Base-by-base conservation (phyloP, 1,140 invertebrate genomes). In the Spodoptera frugiperda region DNA sequence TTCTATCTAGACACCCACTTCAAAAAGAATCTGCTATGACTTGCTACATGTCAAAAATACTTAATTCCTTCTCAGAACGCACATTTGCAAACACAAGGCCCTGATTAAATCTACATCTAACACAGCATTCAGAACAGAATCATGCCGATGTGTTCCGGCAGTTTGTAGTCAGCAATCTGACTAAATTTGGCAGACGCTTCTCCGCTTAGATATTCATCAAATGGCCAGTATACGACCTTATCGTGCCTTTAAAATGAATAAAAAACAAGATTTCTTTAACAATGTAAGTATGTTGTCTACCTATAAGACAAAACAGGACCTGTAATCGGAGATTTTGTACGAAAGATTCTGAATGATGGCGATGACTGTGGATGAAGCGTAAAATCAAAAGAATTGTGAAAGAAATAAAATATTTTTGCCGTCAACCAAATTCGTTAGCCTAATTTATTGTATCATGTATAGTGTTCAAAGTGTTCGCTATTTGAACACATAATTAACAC, bases 31-130 rank as follows among this genome's bases (percentile, higher is more conserved):
- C 30, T 39, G 14, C 15, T 5, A 25, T 25, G 25, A 25, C 25
- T 19, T 15, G 9, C 17, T 19, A 49, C 19, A 48, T n/a, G 14
- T 2, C 19, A 21, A 49, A 63, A 21, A 48, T 46, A 21, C 15
- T 3, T 21, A n/a, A 57, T 72, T 14, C 44, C 53, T 72, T 72
- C 68, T 44, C 17, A 57, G 68, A 72, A 72, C 33, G n/a, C 17
- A 72, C 53, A 72, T 55, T 57, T 39, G 33, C 33, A 39, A 14
- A 57, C 25, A 25, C 39, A 14, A 72, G 17, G 14, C 51, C 51
- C 53, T 72, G 68, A 72, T 72, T 46, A 72, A 12, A 72, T 72
- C 53, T 72, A 57, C 51, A 72, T 21, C 30, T 39, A 57, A 25
- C 25, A 25, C 25, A 51, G n/a, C 9, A 54, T 70, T 44, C 59